Evolutionary conservation across 2,113 vertebrate species (phyloP), one percentile per base, ranked within the genome.

Genomic region (Seriola rivoliana): DNA sequence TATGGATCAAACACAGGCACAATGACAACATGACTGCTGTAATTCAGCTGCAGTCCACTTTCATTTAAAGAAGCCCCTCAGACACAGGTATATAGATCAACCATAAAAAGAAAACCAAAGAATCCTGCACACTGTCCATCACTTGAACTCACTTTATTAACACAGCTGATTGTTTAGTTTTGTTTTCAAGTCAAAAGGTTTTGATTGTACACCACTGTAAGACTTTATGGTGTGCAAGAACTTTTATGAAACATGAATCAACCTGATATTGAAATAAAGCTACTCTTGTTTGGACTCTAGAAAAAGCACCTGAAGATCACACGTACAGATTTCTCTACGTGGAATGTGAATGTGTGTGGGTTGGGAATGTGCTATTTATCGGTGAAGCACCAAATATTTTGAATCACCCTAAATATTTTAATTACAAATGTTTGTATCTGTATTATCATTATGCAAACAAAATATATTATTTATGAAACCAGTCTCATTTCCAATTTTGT

Each of bases 341-440:
- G 59, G n/a, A 85, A 78, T 59, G 78, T 44, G 36, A 48, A 4
- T 0, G 21, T 60, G 29, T n/a, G 3, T 4, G 23, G 0, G 14
- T 62, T 23, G 54, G 25, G 29, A 75, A 74, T 71, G 48, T 60
- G 38, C 19, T 11, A 46, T 69, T 50, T 48, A 54, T 40, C 29
- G 32, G 34, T 46, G 16, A 59, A 78, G 67, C 73, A 88, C 14
- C 67, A 63, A 54, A 60, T 60, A 60, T 54, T 57, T 74, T 19
- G 0, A 54, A 80, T 57, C 14, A 25, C 54, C 21, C 14, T 59
- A 25, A 80, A 73, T 21, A 67, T 50, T n/a, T 76, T 12, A 40
- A 23, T 36, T 58, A 46, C 59, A 75, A 58, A 23, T 44, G 36
- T 60, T 19, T 29, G 9, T 14, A 12, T 76, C 40, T 67, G 1